These are phyloP conservation scores for Siniperca knerii DNA, from an alignment of 2,113 vertebrate species.

Conservation along the genomic window DNA sequence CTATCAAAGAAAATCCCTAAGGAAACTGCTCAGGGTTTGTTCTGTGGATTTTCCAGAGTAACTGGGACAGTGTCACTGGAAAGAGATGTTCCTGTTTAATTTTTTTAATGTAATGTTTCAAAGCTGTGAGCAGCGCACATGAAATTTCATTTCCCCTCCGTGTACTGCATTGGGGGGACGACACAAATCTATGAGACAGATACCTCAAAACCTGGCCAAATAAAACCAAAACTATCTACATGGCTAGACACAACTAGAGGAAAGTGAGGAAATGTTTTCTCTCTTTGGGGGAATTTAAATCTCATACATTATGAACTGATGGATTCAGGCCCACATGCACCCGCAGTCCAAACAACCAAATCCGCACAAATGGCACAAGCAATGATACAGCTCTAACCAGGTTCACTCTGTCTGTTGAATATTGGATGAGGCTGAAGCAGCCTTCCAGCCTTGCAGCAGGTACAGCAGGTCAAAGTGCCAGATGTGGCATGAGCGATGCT, in stretches of 20 bases:
- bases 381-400: conserved; percentile 17
- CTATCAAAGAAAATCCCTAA: conserved; percentile 1
- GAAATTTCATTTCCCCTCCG: background rate
- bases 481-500: conserved; percentile 44
- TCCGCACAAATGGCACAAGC: conserved; percentile 32
- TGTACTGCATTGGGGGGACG: background rate
- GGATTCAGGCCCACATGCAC: background rate
- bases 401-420: conserved; percentile 46
- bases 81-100: conserved; percentile 37
- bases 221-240: background rate
- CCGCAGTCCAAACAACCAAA: conserved; percentile 3
- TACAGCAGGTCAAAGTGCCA: conserved; percentile 54
- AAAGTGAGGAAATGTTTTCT: background rate
- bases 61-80: conserved; percentile 36
- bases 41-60: conserved; percentile 29
- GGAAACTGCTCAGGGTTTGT: conserved; percentile 26
- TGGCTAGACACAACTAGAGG: no score
- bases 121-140: conserved; percentile 9
- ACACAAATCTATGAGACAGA: background rate
- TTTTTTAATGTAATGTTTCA: conserved; percentile 40
- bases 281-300: background rate
- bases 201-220: background rate
- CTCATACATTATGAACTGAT: background rate
- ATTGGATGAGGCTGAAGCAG: conserved; percentile 57
- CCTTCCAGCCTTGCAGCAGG: conserved; percentile 44